Evolutionary conservation across 1,140 invertebrate species (phyloP), one percentile per base, ranked within the genome.

Genomic region (Drosophila paulistorum): DNA sequence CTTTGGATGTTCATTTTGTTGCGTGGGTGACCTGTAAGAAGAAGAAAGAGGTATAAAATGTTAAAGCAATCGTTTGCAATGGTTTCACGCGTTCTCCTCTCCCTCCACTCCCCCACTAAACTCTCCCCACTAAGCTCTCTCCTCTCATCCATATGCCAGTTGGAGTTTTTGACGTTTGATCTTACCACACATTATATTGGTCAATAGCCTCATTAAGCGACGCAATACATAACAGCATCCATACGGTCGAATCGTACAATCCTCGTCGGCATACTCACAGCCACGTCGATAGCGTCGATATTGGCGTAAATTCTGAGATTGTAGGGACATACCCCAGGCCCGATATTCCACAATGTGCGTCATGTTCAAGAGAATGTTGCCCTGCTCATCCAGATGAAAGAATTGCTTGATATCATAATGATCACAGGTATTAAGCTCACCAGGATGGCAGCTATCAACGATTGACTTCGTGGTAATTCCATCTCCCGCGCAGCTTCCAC

Each of bases 1-100:
- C 93, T 93, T n/a, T 93, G 93, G 7, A 93, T 91, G 30, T 92
- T 93, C 39, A 94, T 93, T 65, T 94, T 93, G 78, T 94, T 95
- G 67, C 93, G 92, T 76, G 91, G 91, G 68, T 92, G 91, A 78
- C 90, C 91, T 92, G 74, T 0, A 76, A 71, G 17, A 20, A 1
- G 6, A 30, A 0, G 1, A 66, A 7, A 30, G 7, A n/a, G 11
- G 23, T 5, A n/a, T 5, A 9, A 3, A 0, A 39, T 39, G 10
- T 13, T 39, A 11, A 5, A 11, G 0, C 4, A 7, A n/a, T 35
- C 45, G 10, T 54, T 14, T 17, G 3, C 13, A 51, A 33, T 26
- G 3, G 14, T 1, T 14, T 37, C 1, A 23, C 23, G 13, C 7
- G 20, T 2, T 9, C 6, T 10, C 6, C 37, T 11, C 13, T 14